Evolutionary conservation across 2,888 invertebrate species (phyloP), one percentile per base, ranked within the genome.

Genomic region (Tillus elongatus): DNA sequence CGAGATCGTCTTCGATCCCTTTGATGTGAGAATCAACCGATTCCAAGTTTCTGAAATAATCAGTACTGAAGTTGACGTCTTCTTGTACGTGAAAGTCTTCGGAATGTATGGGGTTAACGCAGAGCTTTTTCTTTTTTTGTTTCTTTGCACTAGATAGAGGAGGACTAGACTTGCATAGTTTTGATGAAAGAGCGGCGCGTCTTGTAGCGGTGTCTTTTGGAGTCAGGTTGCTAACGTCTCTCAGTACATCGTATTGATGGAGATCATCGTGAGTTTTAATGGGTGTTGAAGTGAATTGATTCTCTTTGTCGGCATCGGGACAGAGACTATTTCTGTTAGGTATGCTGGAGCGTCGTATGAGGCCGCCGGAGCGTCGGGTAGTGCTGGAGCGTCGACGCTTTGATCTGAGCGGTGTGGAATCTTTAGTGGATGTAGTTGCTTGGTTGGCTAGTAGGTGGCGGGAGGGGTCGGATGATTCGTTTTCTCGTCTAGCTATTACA

Each of bases 191-290:
- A 42, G n/a, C 32, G 41, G 12, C 31, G 37, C n/a, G 37, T 19
- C 36, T 31, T 1, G 68, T 69, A n/a, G n/a, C n/a, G 0, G 54
- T 57, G 10, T 67, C 61, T 11, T 64, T 73, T 1, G 75, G 74
- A 2, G 75, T 75, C n/a, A 75, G 66, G 50, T 76, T 77, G 51
- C 76, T 76, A 4, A 76, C 73, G 53, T 77, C 76, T 58, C 74
- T 70, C 0, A 76, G 59, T 6, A 69, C 68, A 45, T 72, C 73
- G 15, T 49, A 50, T 26, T 50, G 55, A 32, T 49, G 46, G 33
- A 48, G 42, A 27, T 54, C 54, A 13, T 67, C 54, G 4, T 51
- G 40, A 9, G 59, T 57, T 57, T 74, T 75, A 39, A 73, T 73
- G 13, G 73, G 74, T 2, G 74, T 74, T 45, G 75, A 74, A 52